A percentile compares a stretch with the other conserved stretches of the same genome.
Conservation (phyloP, 37 sponge, comb jelly and placozoan genomes). For the Agelas oroides region DNA sequence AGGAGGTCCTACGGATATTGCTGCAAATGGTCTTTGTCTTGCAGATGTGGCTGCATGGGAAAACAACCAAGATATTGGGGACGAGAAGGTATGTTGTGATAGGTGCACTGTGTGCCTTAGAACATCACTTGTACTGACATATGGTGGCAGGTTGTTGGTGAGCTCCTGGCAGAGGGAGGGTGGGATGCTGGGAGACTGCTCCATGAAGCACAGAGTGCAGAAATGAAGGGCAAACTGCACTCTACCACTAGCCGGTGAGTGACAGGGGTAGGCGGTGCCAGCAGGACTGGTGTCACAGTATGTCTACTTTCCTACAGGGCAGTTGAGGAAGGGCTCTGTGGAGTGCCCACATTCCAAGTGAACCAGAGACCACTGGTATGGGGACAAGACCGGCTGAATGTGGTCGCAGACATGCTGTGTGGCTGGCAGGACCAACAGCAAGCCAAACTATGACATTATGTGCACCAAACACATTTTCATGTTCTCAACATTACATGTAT, state of each 20-base stretch:
- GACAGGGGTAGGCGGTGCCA: too few species aligned
- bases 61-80: slow-evolving; percentile 73
- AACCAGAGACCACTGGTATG: slow-evolving; percentile 77
- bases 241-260: slow-evolving; percentile 63
- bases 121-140: too few species aligned
- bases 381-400: slow-evolving; percentile 91
- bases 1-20: too few species aligned
- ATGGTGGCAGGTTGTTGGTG: slow-evolving; percentile 49
- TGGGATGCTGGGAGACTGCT: slow-evolving; percentile 50
- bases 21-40: not conserved
- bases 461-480: too few species aligned
- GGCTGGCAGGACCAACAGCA: slow-evolving; percentile 69
- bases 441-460: slow-evolving; percentile 24
- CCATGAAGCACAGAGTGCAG: slow-evolving; percentile 18
- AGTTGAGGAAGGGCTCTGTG: slow-evolving; percentile 78
- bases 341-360: slow-evolving; percentile 89
- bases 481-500: too few species aligned
- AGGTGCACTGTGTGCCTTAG: not conserved
- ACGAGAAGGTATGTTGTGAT: slow-evolving; percentile 40
- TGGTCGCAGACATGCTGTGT: slow-evolving; percentile 92
- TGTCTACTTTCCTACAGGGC: slow-evolving; percentile 64
- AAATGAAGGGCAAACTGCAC: slow-evolving; percentile 57
- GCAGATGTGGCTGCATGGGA: slow-evolving; percentile 85
- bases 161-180: slow-evolving; percentile 62
- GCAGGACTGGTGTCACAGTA: too few species aligned